Conservation (phyloP, 2,797 vertebrate species). For the Heterohyrax brucei region DNA sequence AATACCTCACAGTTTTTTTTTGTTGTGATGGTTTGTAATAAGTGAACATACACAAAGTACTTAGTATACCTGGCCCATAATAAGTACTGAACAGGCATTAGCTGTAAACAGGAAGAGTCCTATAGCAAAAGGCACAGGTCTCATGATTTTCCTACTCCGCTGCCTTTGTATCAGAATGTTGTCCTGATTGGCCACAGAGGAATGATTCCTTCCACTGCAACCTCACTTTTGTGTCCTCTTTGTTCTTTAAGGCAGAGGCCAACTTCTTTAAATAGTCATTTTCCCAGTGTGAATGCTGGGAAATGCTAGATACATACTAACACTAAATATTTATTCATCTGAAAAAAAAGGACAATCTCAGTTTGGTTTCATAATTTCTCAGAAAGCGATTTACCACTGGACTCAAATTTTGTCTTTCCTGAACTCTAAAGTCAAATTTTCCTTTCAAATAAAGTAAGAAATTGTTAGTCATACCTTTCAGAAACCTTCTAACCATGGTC, state of each 20-base stretch:
- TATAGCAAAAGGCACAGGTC: background rate
- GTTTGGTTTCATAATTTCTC: constrained; percentile 62
- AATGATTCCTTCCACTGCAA: background rate
- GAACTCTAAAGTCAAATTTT: constrained; percentile 58
- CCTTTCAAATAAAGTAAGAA: constrained; percentile 69
- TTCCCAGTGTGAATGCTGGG: constrained; percentile 40
- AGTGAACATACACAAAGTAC: constrained; percentile 16
- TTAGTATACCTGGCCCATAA: background rate
- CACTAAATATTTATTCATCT: constrained; percentile 36
- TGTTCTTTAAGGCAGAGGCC: constrained; percentile 54
- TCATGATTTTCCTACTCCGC: background rate
- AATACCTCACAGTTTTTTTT: background rate
- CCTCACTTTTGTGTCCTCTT: constrained; percentile 2
- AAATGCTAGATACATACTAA: background rate
- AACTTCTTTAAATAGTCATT: constrained; percentile 60
- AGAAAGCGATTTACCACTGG: constrained; percentile 47
- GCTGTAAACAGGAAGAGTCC: background rate
- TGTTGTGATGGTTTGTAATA: background rate
- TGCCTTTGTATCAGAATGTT: constrained; percentile 37
- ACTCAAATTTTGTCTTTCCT: constrained; percentile 58
- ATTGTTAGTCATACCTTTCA: constrained; percentile 69
- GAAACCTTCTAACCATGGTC: constrained; percentile 75
- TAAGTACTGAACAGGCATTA: background rate
- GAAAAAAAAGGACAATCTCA: constrained; percentile 43
- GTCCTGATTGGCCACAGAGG: background rate